Conservation (phyloP, 2,888 invertebrate species). For the Cerastis rubricosa region DNA sequence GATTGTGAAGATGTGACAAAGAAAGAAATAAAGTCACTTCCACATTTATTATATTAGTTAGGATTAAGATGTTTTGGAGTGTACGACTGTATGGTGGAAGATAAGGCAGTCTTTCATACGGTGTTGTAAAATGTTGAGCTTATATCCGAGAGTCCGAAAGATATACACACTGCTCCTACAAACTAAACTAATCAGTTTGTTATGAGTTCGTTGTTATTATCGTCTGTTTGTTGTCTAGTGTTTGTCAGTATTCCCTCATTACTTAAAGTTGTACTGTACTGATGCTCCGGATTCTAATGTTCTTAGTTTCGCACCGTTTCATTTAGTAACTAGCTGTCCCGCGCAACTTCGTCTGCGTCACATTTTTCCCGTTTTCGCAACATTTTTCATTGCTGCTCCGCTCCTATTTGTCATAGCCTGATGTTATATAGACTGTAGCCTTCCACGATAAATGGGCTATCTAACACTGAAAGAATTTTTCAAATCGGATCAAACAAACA, state of each 20-base stretch:
- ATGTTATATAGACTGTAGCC: no score
- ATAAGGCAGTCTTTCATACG: slow-evolving; percentile 10
- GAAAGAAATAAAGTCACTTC: background rate
- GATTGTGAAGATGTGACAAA: background rate
- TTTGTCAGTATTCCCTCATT: background rate
- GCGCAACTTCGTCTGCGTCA: no score
- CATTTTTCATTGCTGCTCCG: no score
- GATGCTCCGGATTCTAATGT: background rate
- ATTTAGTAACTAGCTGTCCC: no score
- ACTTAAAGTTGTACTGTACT: background rate
- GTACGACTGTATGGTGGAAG: background rate
- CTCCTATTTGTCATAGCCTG: no score
- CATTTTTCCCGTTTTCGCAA: no score
- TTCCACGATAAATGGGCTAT: no score
- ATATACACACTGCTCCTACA: background rate
- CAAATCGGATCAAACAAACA: no score
- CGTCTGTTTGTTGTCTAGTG: background rate
- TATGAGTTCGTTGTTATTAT: background rate
- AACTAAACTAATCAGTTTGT: slow-evolving; percentile 3
- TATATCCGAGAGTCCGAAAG: background rate
- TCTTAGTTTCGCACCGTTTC: background rate
- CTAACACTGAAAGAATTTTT: no score
- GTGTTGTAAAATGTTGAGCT: slow-evolving; percentile 16
- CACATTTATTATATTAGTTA: background rate
- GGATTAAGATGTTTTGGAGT: background rate